Evolutionary conservation across 2,113 vertebrate species (phyloP), one percentile per base, ranked within the genome.

Genomic region (Zingel zingel): DNA sequence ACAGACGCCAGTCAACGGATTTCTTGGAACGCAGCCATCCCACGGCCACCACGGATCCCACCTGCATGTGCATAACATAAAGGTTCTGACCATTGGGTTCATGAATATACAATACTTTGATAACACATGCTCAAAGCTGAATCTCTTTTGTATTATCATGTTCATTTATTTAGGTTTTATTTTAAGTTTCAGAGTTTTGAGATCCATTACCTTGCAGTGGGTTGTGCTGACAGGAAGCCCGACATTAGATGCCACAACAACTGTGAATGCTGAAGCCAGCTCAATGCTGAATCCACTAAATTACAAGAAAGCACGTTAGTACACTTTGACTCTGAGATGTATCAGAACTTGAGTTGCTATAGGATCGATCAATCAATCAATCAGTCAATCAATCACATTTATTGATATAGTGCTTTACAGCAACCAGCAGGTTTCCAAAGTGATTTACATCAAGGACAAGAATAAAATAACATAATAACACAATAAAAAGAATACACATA

Each of bases 191-290:
- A 39, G 33, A 50, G 15, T 57, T 48, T 30, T 50, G 18, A 12
- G 18, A 30, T 54, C 15, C 18, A 7, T 66, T 95, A 99, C 98
- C 96, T 99, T 99, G 93, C 98, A 99, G 85, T 99, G 98, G 3
- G 98, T 99, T 0, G 98, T 99, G 88, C 98, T 99, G 94, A 99
- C 97, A 53, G 98, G 98, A 76, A 99, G 97, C 15, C 98, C 98
- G 0, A 98, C 84, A 1, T 99, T 99, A 48, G 98, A 99, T 0
- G 98, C 98, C 0, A 97, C 95, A 10, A 99, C 96, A 54, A 99
- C 98, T 0, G 98, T 99, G 75, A 98, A 71, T 0, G 98, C 98
- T 25, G 98, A 99, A 0, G 98, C 97, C 79, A 99, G 88, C 86
- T 99, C 98, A 12, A 99, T 99, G 90, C 97, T 99, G 95, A 99